Evolutionary conservation across 1,140 invertebrate species (phyloP).

Genomic region (Drosophila navojoa): DNA sequence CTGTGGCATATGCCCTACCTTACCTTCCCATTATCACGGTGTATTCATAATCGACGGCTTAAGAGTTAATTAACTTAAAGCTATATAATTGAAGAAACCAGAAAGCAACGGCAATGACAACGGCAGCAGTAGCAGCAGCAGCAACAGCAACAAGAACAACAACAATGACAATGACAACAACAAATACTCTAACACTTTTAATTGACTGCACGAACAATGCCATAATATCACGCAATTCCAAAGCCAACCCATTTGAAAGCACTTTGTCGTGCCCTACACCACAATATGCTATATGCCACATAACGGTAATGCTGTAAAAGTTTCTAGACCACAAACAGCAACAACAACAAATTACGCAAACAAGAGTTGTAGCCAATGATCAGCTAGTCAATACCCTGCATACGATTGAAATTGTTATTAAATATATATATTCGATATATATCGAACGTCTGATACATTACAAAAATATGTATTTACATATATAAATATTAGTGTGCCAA

Average conservation of each 20-base stretch:
- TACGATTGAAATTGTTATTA: not conserved
- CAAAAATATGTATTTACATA: not conserved
- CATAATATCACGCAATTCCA: constrained; percentile 34
- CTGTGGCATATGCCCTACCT: constrained; percentile 37
- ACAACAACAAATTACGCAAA: not conserved
- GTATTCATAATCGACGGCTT: constrained; percentile 50
- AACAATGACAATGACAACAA: constrained; percentile 30
- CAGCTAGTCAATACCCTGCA: not conserved
- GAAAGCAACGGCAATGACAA: constrained; percentile 11
- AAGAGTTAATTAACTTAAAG: constrained; percentile 64
- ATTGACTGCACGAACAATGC: constrained; percentile 35
- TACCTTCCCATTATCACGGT: constrained; percentile 43
- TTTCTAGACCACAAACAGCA: not conserved
- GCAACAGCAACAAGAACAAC: constrained; percentile 32
- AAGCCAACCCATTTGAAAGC: constrained; percentile 8
- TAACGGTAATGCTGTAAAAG: constrained; percentile 6
- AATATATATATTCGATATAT: too few relatives aligned
- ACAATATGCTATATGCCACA: constrained; percentile 6
- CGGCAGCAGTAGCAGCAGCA: constrained; percentile 10
- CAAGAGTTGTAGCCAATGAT: not conserved
- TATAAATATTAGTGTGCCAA: too few relatives aligned
- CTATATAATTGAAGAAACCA: constrained; percentile 51
- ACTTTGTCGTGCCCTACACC: not conserved
- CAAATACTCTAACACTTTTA: constrained; percentile 17
- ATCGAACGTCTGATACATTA: too few relatives aligned